Conservation (phyloP, 2,797 vertebrate species). For the Amniataba percoides region DNA sequence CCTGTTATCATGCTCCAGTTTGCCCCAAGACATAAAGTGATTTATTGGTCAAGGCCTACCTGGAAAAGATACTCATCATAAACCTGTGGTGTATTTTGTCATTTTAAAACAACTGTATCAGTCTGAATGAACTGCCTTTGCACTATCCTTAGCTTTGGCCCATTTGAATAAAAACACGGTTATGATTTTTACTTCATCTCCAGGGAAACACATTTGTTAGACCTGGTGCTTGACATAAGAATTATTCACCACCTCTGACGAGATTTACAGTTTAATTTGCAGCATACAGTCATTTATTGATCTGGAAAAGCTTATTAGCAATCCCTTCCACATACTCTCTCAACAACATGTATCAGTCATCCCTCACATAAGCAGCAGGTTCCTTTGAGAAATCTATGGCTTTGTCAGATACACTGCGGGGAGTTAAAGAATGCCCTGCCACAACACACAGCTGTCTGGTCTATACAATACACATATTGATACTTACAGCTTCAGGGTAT, state of each 20-base stretch:
- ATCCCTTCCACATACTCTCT: constrained; percentile 82
- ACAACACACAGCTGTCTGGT: constrained; percentile 64
- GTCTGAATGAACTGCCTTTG: constrained; percentile 12
- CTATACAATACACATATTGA: constrained; percentile 59
- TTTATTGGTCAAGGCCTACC: constrained; percentile 5
- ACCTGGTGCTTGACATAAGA: constrained; percentile 87
- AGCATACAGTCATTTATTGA: constrained; percentile 95
- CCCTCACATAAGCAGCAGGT: constrained; percentile 90
- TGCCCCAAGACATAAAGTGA: constrained; percentile 16
- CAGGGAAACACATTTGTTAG: constrained; percentile 83
- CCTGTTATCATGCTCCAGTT: constrained; percentile 38
- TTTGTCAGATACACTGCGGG: constrained; percentile 89
- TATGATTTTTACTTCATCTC: constrained; percentile 34
- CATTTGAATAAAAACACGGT: constrained; percentile 16
- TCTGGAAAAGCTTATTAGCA: constrained; percentile 87
- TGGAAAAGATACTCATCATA: constrained; percentile 7
- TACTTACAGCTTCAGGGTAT: constrained; percentile 15
- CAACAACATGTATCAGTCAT: constrained; percentile 78
- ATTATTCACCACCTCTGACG: constrained; percentile 91
- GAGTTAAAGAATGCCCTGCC: constrained; percentile 90
- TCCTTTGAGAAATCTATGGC: constrained; percentile 90
- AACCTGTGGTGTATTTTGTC: neutral
- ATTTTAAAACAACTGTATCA: constrained; percentile 3
- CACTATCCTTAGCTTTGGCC: neutral
- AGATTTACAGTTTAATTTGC: constrained; percentile 97